Base-by-base conservation (phyloP, 2,797 vertebrate genomes). In the Anguilla obscura region DNA sequence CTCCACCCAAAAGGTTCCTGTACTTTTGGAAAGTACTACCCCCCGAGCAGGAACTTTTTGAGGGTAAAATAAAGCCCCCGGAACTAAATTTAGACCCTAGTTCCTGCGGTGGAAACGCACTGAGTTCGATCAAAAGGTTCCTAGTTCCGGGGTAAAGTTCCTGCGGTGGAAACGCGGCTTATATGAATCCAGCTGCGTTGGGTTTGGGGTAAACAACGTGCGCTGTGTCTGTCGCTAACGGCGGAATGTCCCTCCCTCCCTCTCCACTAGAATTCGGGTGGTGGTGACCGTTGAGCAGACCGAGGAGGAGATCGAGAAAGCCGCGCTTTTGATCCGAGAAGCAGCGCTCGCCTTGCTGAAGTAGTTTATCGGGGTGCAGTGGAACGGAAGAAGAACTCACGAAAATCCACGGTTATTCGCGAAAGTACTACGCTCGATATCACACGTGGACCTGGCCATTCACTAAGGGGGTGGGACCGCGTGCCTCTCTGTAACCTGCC, bases 231-330 rank as follows among this genome's bases (percentile, higher is more conserved):
- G 12, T 63, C 52, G 24, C 33, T 82, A 40, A 86, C 63, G 84
- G n/a, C 58, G 10, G 54, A 27, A 84, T 66, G 14, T 71, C 40
- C 87, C 93, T 5, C 88, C 10, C 18, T 8, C 16, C 12, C 33
- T 93, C 69, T 10, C 27, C 84, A 90, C 58, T 94, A 99, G 98
- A 91, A 97, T 99, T 91, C 95, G 98, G 87, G 96, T 99, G 87
- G 97, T 99, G 90, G 90, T 99, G 89, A 98, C 98, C 0, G 91
- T 99, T 50, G 96, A 99, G 91, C 98, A 99, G 90, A 98, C 97
- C 0, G 96, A 97, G 21, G 94, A 97, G 85, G 98, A 99, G 80
- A 94, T 99, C 91, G 93, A 97, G 89, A 96, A 92, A 89, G 97
- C 97, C 0, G 96, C 97, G 3, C 93, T 93, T 7, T 95, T 96